Base-by-base conservation (phyloP, 2,797 vertebrate genomes). In the Sebastes hubbsi region DNA sequence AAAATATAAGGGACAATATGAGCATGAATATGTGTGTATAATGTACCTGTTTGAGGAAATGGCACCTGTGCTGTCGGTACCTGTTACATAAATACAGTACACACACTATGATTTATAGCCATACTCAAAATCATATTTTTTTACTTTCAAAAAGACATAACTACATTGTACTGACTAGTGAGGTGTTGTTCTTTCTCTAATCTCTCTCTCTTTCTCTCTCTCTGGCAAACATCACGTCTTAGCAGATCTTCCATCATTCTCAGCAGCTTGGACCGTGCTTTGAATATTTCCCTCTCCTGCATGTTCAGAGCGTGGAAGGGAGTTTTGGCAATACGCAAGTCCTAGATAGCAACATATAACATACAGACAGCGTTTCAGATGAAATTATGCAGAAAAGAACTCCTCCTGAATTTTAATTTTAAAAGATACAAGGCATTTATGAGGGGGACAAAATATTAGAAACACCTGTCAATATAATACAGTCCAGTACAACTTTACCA, bases 291-390 rank as follows among this genome's bases (percentile, higher is more conserved):
- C 55, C 95, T 93, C 80, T 97, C 96, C 0, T 25, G 42, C 0
- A 86, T 83, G 82, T 72, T 93, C 49, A 97, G 88, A 34, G 91
- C 78, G 1, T 96, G 95, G 86, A 96, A 96, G 3, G 96, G 95
- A 4, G 94, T 96, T 72, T 92, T 91, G 34, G 96, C 84, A 11
- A 97, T 92, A 73, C 80, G 93, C 20, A 76, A 34, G 82, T 97
- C 96, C 97, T 97, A 7, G 46, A 42, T 14, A 4, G 16, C 20
- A 60, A 80, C 16, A 68, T 38, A n/a, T 10, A 61, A 62, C 65
- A 58, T 12, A 22, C 1, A 75, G 25, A 66, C 29, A 55, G 8
- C 9, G 5, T 11, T n/a, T 68, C 14, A 58, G 42, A 30, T 66
- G 3, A 11, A 32, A 60, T 42, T 8, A 38, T 58, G 13, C 49